A percentile compares a stretch with the other conserved stretches of the same genome.
Evolutionary conservation across 2,113 vertebrate genomes (phyloP).

Genomic region (human): GRCh38 chr1:36096001-36096500

Average conservation of each 20-base stretch:
- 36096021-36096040: not conserved
- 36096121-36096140: constrained; percentile 62
- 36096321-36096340: not conserved
- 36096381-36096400: constrained; percentile 29
- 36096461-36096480: not conserved
- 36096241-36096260: not conserved
- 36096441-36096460: constrained; percentile 22
- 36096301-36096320: not conserved
- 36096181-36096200: not conserved
- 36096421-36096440: constrained; percentile 64
- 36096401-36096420: constrained; percentile 55
- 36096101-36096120: constrained; percentile 3
- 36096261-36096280: not conserved
- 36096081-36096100: not conserved
- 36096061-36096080: constrained; percentile 30
- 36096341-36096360: not conserved
- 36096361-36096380: not conserved
- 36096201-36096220: not conserved
- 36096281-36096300: not conserved
- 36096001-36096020: not conserved
- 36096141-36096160: not conserved
- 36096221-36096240: not conserved
- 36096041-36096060: not conserved
- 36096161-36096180: accelerated
- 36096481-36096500: not conserved